Evolutionary conservation across 92 coral and sea anemone genomes (phyloP), one percentile per base, ranked within the genome.

Genomic region (Porites rus): DNA sequence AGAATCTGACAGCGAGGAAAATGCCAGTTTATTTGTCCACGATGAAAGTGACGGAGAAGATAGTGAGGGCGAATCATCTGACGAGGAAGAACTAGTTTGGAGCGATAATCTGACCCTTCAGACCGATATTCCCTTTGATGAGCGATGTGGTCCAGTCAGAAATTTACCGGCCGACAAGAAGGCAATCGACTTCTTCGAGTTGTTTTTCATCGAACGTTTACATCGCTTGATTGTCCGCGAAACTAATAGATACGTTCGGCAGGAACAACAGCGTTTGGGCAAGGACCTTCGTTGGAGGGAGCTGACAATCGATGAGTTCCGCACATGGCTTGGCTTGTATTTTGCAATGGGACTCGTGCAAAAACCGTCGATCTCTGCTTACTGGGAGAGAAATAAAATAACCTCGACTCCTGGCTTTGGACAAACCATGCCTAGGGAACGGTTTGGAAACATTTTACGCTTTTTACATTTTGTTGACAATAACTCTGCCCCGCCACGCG

Each of bases 401-500:
- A 66, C 79, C 14, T 82, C 81, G 69, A 86, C 85, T 14, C 80
- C 90, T 69, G 80, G 64, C 43, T 86, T 86, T 76, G 74, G 65
- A 60, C 52, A 52, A 78, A 62, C 63, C 68, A 86, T 79, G 85
- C 81, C 74, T 8, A 86, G 80, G 67, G 73, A 86, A 62, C 65
- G 58, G 9, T 86, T 86, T 82, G 82, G 63, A 50, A 67, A 56
- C 50, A 88, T 88, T 64, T 79, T 88, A 20, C 87, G 84, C 38
- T 88, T 88, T 79, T 74, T 88, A 67, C 91, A 88, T 77, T 88
- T 88, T 43, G 83, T 88, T 62, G 74, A 83, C 87, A 72, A 77
- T 77, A 77, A 83, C 72, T 63, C 80, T 52, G 74, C 64, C 64
- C 24, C 1, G 74, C 75, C 84, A 79, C 70, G 25, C 7, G 77